A percentile compares a stretch with the other conserved stretches of the same genome.
Evolutionary conservation across 2,888 invertebrate genomes (phyloP).

Genomic region (Polylopha cassiicola): DNA sequence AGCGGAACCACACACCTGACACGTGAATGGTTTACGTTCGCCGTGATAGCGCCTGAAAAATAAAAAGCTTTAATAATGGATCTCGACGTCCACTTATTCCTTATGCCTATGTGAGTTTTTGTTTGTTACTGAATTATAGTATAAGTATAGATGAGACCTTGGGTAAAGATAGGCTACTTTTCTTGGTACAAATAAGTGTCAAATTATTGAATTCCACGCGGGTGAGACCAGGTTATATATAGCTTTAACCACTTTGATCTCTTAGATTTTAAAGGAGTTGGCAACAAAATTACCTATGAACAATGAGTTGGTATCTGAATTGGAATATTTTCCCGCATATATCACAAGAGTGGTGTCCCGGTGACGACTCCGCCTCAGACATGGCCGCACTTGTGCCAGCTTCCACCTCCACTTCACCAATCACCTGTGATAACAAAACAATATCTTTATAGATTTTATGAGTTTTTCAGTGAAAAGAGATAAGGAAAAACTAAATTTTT

Average conservation of each 20-base stretch:
- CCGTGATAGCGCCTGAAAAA: constrained; percentile 86
- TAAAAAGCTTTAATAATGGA: constrained; percentile 13
- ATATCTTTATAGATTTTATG: not conserved
- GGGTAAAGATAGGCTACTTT: too few species aligned
- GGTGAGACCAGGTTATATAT: too few species aligned
- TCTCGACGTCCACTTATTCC: too few species aligned
- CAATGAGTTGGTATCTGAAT: constrained; percentile 91
- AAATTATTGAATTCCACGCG: too few species aligned
- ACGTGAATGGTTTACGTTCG: constrained; percentile 89
- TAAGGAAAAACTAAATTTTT: too few species aligned
- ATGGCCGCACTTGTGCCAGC: constrained; percentile 77
- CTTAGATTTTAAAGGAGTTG: too few species aligned
- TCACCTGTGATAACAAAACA: constrained; percentile 38
- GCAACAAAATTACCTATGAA: constrained; percentile 84
- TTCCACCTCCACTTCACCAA: constrained; percentile 70
- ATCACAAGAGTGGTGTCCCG: constrained; percentile 87
- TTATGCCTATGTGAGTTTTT: too few species aligned
- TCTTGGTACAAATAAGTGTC: too few species aligned
- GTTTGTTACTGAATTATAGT: too few species aligned
- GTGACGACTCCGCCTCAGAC: constrained; percentile 76
- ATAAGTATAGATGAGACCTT: too few species aligned
- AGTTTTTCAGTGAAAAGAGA: too few species aligned
- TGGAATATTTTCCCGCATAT: constrained; percentile 92
- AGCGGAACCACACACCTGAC: constrained; percentile 89
- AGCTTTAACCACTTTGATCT: too few species aligned